Conservation (phyloP, 1,140 invertebrate genomes). For the Drosophila novamexicana region DNA sequence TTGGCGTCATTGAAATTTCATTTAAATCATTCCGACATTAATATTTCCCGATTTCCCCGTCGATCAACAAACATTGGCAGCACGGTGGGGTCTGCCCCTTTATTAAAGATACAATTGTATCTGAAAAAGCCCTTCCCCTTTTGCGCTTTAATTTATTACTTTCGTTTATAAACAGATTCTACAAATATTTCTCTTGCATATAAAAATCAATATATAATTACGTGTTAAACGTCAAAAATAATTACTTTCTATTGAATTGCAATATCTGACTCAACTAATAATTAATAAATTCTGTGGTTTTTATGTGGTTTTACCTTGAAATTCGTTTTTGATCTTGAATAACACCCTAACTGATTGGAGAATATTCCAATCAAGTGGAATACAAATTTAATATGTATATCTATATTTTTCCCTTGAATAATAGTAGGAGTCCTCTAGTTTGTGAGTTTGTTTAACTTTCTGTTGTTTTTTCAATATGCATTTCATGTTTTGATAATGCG, state of each 20-base stretch:
- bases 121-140: background rate
- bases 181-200: background rate
- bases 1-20: slow-evolving; percentile 43
- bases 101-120: background rate
- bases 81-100: background rate
- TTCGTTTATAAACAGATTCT: background rate
- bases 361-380: no score
- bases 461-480: no score
- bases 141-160: background rate
- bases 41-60: slow-evolving; percentile 19
- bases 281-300: background rate
- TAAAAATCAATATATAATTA: background rate
- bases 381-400: no score
- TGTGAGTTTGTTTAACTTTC: no score
- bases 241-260: background rate
- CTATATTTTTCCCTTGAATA: no score
- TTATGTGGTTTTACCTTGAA: no score
- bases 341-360: no score
- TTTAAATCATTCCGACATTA: slow-evolving; percentile 51
- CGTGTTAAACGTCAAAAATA: background rate
- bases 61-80: background rate
- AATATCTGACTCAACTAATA: background rate
- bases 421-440: no score
- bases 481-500: no score
- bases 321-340: no score